A percentile compares a stretch with the other conserved stretches of the same genome.
These are phyloP conservation scores for Escarpia spicata DNA, from an alignment of 2,888 invertebrate genomes.

Conservation along the genomic window DNA sequence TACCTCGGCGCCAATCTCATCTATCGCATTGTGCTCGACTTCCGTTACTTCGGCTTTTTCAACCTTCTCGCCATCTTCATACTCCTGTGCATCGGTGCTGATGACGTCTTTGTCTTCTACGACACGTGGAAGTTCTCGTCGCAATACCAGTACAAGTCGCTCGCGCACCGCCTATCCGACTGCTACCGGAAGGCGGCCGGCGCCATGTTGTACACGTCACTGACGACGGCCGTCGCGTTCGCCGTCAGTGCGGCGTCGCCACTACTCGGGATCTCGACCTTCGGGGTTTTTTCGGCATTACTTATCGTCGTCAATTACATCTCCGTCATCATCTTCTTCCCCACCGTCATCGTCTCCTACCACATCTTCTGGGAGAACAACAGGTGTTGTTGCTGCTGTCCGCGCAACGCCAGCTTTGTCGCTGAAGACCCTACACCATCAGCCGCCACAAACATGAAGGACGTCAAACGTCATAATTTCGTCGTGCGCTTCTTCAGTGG, in stretches of 20 bases:
- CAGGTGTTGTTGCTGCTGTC: conserved; percentile 43
- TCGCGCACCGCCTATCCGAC: conserved; percentile 53
- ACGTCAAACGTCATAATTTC: conserved; percentile 22
- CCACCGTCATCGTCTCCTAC: conserved; percentile 48
- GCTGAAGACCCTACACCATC: conserved; percentile 8
- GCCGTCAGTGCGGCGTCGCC: conserved; percentile 56
- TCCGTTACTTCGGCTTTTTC: conserved; percentile 43
- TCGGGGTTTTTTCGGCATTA: conserved; percentile 57
- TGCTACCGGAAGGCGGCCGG: conserved; percentile 55
- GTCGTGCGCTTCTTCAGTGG: conserved; percentile 41
- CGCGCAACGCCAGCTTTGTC: not conserved
- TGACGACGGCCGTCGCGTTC: conserved; percentile 60
- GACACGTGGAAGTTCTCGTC: conserved; percentile 41
- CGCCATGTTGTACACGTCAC: conserved; percentile 58
- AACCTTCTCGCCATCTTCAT: conserved; percentile 46
- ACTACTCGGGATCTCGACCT: conserved; percentile 52
- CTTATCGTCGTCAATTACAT: conserved; percentile 59
- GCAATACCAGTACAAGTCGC: conserved; percentile 32
- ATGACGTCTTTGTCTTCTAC: conserved; percentile 45
- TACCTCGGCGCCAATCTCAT: conserved; percentile 45
- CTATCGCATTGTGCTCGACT: conserved; percentile 41
- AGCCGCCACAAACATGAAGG: not conserved
- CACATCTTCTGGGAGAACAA: conserved; percentile 43
- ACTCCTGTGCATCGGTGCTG: conserved; percentile 46
- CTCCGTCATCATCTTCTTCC: conserved; percentile 61